Base-by-base conservation (phyloP, 2,888 invertebrate genomes). In the Therioaphis trifolii region DNA sequence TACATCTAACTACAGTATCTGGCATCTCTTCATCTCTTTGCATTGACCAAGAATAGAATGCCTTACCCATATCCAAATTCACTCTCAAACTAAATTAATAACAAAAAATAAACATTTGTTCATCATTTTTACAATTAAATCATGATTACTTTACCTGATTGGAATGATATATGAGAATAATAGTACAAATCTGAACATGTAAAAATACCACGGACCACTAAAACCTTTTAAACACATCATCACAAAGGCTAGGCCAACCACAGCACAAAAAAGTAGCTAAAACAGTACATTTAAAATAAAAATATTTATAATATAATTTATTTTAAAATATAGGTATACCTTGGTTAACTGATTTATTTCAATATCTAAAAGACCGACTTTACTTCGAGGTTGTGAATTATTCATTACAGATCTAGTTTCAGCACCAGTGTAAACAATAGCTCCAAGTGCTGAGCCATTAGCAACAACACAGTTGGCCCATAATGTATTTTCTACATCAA, bases 401-500 rank as follows among this genome's bases (percentile, higher is more conserved):
- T 99, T 99, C 99, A 99, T 99, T 15, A 98, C 96, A 86, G 97
- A 96, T 86, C 99, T 92, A 0, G 99, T 99, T 90, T 99, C 99
- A 75, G 93, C 93, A 24, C 99, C 97, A 72, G 97, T 99, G 88
- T 99, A 99, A 86, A 99, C 94, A 9, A 99, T 95, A 77, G 98
- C 92, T 18, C 98, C 99, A 9, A 98, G 92, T 1, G 98, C 97
- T 86, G 96, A 95, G 27, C 98, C 98, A 1, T 97, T 98, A 0
- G 99, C 99, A 18, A 99, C 94, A 0, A 99, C 99, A 77, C 98
- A 98, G 87, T 99, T 98, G 5, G 99, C 97, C 99, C 99, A 99
- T 80, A 99, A 89, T 0, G 98, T 99, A 88, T 99, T 99, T 89
- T 99, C 98, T 40, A 99, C 94, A 87, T 95, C 95, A 84, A 99